Conservation (phyloP, 2,797 vertebrate species). For the Numenius phaeopus region DNA sequence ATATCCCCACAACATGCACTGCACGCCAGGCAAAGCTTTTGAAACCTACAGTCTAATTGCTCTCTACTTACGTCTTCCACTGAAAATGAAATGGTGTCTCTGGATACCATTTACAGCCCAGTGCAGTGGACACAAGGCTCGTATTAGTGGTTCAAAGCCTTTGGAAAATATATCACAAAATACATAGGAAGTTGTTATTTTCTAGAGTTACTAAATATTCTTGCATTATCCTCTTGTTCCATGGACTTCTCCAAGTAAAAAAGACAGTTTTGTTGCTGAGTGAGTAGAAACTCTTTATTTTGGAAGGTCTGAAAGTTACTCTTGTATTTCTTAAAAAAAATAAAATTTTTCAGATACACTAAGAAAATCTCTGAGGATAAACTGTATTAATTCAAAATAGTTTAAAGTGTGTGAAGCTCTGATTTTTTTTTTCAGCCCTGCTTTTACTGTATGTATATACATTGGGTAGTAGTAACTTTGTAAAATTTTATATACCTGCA, state of each 20-base stretch:
- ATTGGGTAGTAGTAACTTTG: not conserved
- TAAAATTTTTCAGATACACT: not conserved
- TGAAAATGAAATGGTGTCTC: not conserved
- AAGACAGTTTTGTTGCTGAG: not conserved
- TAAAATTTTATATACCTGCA: not conserved
- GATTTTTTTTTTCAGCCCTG: not conserved
- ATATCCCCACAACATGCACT: not conserved
- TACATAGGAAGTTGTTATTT: constrained; percentile 55
- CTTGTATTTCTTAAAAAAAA: not conserved
- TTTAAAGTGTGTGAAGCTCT: not conserved
- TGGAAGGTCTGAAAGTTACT: not conserved
- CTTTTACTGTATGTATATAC: not conserved
- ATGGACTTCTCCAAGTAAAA: not conserved
- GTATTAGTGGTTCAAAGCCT: constrained; percentile 33
- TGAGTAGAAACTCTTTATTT: not conserved
- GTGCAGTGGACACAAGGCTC: not conserved
- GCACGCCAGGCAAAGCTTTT: not conserved
- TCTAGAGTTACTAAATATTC: constrained; percentile 39
- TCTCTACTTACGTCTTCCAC: not conserved
- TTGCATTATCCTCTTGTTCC: constrained; percentile 39
- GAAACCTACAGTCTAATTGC: not conserved
- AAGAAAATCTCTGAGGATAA: not conserved
- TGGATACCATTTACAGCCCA: constrained; percentile 1
- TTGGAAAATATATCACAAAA: constrained; percentile 49
- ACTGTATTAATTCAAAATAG: not conserved